phyloP scores from a whole-genome alignment of 1,140 invertebrate species.

The Planococcus citri region DNA sequence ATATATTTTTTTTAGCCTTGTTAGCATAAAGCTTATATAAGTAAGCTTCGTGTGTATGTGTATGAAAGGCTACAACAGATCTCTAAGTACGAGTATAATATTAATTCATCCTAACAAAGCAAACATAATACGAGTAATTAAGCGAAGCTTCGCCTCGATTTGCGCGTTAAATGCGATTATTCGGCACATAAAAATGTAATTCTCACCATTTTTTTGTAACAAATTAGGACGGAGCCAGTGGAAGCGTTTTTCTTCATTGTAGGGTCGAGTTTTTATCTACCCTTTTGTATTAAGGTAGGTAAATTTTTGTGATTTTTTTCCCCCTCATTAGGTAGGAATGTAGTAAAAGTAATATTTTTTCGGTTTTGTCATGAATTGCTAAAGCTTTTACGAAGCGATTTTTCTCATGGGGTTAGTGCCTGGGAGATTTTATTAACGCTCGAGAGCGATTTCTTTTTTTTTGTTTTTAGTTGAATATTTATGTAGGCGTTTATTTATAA shows the following conservation, averaged over 20 bases:
- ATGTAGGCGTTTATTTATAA: too few relatives aligned
- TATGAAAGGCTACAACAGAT: too few relatives aligned
- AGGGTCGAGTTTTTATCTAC: background rate
- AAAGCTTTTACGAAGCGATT: constrained; percentile 10
- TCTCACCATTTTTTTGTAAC: constrained; percentile 16
- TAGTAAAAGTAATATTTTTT: constrained; percentile 14
- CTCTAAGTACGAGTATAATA: background rate
- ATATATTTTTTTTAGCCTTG: too few relatives aligned
- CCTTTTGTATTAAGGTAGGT: too few relatives aligned
- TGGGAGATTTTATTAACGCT: background rate
- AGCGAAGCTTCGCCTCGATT: background rate
- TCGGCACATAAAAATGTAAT: constrained; percentile 6
- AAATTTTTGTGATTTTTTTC: background rate
- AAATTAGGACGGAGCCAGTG: background rate
- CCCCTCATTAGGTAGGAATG: background rate
- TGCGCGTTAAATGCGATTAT: constrained; percentile 2
- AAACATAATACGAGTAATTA: background rate
- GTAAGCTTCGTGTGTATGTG: too few relatives aligned
- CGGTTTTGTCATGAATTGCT: constrained; percentile 6
- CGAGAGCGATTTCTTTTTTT: too few relatives aligned
- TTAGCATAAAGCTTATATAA: too few relatives aligned
- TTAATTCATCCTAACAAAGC: background rate
- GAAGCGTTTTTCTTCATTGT: constrained; percentile 10
- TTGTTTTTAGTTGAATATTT: background rate
- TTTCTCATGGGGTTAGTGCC: background rate